Percentiles rank a stretch among this genome's conserved stretches.
Evolutionary conservation across 1,140 invertebrate species (phyloP).

Genomic region (Delia radicum): DNA sequence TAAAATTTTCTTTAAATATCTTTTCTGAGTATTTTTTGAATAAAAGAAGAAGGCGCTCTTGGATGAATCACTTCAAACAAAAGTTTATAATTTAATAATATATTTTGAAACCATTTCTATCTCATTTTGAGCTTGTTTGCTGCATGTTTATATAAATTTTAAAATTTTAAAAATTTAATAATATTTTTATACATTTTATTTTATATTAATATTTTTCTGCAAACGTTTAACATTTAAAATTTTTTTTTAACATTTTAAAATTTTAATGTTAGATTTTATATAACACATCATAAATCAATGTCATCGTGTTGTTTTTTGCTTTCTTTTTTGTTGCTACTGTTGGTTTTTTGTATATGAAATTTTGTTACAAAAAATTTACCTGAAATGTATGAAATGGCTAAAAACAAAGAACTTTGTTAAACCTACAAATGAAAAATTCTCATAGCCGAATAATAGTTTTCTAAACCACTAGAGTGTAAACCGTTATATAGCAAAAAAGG

Average conservation of each 20-base stretch:
- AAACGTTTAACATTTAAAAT: not conserved
- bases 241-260: not conserved
- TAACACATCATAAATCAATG: constrained; percentile 16
- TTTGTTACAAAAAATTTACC: not conserved
- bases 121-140: too few species aligned
- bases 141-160: not conserved
- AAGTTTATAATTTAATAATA: too few species aligned
- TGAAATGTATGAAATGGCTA: not conserved
- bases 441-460: constrained; percentile 6
- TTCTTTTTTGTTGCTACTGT: not conserved
- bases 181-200: not conserved
- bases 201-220: not conserved
- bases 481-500: not conserved
- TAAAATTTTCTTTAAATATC: too few species aligned
- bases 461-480: constrained; percentile 9
- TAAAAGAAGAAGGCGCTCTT: too few species aligned
- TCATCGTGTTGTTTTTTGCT: not conserved
- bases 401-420: not conserved
- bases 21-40: too few species aligned
- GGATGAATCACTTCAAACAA: too few species aligned
- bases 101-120: too few species aligned
- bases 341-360: not conserved
- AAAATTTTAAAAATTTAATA: not conserved
- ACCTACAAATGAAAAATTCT: not conserved
- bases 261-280: not conserved